These are phyloP conservation scores for Cochlearius cochlearius DNA, from an alignment of 2,113 vertebrate species.

Conservation along the genomic window DNA sequence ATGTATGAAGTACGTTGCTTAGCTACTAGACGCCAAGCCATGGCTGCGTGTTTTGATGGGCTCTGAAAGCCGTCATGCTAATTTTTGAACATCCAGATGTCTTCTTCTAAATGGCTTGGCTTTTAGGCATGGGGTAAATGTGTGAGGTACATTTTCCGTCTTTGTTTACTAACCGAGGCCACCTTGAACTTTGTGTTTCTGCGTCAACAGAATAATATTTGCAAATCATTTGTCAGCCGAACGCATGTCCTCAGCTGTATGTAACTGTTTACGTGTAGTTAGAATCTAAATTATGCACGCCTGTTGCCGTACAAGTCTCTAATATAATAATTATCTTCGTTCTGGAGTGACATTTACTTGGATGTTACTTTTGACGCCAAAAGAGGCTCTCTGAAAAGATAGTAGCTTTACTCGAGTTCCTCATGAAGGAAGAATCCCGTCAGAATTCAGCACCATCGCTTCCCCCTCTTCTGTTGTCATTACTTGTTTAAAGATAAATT, in stretches of 20 bases:
- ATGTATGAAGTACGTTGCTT: slow-evolving; percentile 71
- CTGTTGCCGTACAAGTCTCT: background rate
- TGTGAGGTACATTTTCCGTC: slow-evolving; percentile 71
- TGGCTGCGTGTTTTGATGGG: slow-evolving; percentile 74
- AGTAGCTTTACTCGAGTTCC: background rate
- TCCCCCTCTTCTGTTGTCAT: background rate
- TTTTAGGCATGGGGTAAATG: slow-evolving; percentile 56
- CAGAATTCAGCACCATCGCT: background rate
- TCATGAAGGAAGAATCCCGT: background rate
- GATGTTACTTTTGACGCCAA: background rate
- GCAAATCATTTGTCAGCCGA: slow-evolving; percentile 53
- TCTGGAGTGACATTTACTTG: background rate
- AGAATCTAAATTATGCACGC: background rate
- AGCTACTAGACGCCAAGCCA: slow-evolving; percentile 72
- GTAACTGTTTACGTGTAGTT: background rate
- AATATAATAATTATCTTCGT: background rate
- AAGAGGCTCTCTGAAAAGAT: background rate
- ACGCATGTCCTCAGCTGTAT: slow-evolving; percentile 1
- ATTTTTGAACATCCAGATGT: slow-evolving; percentile 70
- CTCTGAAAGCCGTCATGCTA: slow-evolving; percentile 56
- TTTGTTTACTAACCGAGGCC: slow-evolving; percentile 63
- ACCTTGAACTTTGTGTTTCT: slow-evolving; percentile 51
- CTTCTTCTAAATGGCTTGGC: slow-evolving; percentile 59
- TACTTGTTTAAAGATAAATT: background rate
- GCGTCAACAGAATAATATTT: slow-evolving; percentile 59